phyloP scores from a whole-genome alignment of 2,888 invertebrate genomes.

The Agriopis leucophaearia region DNA sequence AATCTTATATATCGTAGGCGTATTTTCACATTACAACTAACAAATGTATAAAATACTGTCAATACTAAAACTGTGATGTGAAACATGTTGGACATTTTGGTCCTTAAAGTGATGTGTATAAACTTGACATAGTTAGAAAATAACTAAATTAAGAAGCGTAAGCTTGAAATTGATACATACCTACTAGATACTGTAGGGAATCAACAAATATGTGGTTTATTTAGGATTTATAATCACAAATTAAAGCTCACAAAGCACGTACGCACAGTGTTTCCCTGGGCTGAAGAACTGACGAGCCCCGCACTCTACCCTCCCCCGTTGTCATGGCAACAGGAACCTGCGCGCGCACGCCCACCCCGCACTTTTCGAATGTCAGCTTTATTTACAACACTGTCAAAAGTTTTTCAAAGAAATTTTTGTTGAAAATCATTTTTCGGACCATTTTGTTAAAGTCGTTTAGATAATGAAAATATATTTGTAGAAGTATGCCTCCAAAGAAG shows the following conservation, averaged over 20 bases:
- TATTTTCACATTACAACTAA: background rate
- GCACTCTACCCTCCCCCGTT: constrained; percentile 57
- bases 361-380: constrained; percentile 57
- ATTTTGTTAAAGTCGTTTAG: constrained; percentile 29
- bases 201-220: constrained; percentile 2
- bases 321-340: constrained; percentile 66
- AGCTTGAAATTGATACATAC: constrained; percentile 10
- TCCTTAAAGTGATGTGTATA: background rate
- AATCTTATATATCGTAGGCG: background rate
- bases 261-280: constrained; percentile 26
- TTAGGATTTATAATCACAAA: constrained; percentile 12
- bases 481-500: constrained; percentile 78
- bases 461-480: constrained; percentile 36
- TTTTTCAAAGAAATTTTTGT: constrained; percentile 52
- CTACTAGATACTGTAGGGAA: constrained; percentile 5
- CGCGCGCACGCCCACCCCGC: constrained; percentile 70
- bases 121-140: background rate
- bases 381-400: constrained; percentile 69
- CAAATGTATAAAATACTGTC: background rate
- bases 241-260: constrained; percentile 17
- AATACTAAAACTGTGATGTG: background rate
- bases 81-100: background rate
- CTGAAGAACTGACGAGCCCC: constrained; percentile 21
- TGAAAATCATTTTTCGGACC: background rate
- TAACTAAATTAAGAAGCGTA: background rate